Evolutionary conservation across 2,797 vertebrate genomes (phyloP).

Genomic region (Tamandua tetradactyla): DNA sequence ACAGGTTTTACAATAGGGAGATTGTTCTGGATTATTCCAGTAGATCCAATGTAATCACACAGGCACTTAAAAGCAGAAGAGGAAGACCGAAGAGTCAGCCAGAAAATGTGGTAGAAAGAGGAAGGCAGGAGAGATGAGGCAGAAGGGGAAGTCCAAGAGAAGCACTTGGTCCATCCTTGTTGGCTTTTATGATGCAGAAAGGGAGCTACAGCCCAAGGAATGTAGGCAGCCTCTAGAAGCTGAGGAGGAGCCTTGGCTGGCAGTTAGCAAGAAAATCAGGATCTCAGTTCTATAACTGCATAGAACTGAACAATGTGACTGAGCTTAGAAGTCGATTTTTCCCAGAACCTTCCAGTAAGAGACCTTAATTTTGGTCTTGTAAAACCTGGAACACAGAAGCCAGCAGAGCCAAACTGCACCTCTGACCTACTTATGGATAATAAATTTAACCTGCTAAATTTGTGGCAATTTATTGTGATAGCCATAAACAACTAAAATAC

Average conservation of each 20-base stretch:
- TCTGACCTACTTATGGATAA: neutral
- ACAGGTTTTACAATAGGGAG: conserved; percentile 28
- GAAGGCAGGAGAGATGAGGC: neutral
- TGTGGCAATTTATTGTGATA: neutral
- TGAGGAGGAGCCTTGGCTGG: neutral
- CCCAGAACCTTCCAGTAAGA: neutral
- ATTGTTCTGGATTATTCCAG: neutral
- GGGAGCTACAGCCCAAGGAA: neutral
- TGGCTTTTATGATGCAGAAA: neutral
- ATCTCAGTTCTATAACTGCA: neutral
- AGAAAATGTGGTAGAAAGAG: neutral
- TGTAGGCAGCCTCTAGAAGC: neutral
- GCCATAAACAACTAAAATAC: neutral
- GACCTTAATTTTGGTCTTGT: neutral
- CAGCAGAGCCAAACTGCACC: neutral
- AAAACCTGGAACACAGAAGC: neutral
- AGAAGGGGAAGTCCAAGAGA: conserved; percentile 21
- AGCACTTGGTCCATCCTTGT: neutral
- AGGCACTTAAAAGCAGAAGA: neutral
- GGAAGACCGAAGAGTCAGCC: neutral
- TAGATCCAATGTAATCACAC: neutral
- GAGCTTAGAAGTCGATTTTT: neutral
- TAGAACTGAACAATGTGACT: neutral
- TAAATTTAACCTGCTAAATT: neutral
- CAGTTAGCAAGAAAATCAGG: neutral